Evolutionary conservation across 2,113 vertebrate species (phyloP).

Genomic region (Cisticola juncidis): DNA sequence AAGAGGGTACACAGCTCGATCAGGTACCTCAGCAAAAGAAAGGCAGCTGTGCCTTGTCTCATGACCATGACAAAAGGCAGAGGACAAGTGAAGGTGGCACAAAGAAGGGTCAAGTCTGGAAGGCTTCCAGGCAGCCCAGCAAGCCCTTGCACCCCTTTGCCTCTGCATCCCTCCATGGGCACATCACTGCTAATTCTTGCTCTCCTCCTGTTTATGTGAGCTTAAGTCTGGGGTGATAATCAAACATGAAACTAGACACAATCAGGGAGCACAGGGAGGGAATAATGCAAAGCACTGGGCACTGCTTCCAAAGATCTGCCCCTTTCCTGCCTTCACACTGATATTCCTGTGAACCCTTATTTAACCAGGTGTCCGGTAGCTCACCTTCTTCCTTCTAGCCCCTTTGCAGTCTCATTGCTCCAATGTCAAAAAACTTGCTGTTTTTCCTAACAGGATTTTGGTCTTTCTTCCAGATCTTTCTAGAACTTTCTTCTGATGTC

Average conservation of each 20-base stretch:
- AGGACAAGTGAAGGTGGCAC: neutral
- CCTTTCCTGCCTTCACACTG: neutral
- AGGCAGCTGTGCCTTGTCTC: neutral
- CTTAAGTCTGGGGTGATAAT: neutral
- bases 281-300: neutral
- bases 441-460: neutral
- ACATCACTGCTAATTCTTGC: neutral
- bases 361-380: neutral
- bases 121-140: neutral
- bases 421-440: neutral
- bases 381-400: neutral
- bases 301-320: neutral
- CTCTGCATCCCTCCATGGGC: neutral
- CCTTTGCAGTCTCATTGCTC: neutral
- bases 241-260: neutral
- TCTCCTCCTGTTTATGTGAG: neutral
- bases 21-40: neutral
- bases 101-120: neutral
- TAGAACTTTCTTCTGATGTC: neutral
- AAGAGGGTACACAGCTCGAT: neutral
- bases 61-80: fast-evolving
- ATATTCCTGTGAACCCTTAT: neutral
- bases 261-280: neutral
- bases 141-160: neutral
- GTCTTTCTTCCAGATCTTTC: neutral